Evolutionary conservation across 2,888 invertebrate genomes (phyloP).

Genomic region (Apotomis betuletana): DNA sequence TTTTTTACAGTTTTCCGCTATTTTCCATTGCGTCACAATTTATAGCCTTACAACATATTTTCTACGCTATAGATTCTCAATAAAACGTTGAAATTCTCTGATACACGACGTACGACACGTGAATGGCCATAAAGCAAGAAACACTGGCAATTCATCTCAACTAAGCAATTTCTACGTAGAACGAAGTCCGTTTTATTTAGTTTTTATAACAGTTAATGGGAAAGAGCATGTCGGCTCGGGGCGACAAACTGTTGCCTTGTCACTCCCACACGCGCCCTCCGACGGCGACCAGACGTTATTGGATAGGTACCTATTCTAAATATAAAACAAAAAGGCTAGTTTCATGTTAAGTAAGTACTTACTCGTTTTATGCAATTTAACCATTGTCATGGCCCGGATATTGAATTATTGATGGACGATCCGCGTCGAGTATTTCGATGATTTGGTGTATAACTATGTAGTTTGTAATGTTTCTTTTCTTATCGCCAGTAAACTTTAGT

Average conservation of each 20-base stretch:
- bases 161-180: slow-evolving; percentile 21
- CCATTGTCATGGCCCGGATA: background rate
- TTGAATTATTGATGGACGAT: too few species aligned
- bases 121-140: slow-evolving; percentile 31
- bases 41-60: background rate
- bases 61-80: slow-evolving; percentile 2
- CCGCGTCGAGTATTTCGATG: too few species aligned
- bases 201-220: slow-evolving; percentile 41
- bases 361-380: slow-evolving; percentile 14
- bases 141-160: slow-evolving; percentile 40
- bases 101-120: slow-evolving; percentile 17
- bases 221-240: slow-evolving; percentile 31
- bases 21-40: slow-evolving; percentile 18
- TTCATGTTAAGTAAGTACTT: background rate
- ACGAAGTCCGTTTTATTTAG: slow-evolving; percentile 33
- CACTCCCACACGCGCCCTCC: slow-evolving; percentile 44
- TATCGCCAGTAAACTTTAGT: too few species aligned
- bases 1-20: slow-evolving; percentile 25
- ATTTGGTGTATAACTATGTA: too few species aligned
- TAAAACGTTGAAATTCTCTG: slow-evolving; percentile 21
- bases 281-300: slow-evolving; percentile 16
- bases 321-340: slow-evolving; percentile 2
- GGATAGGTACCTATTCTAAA: slow-evolving; percentile 16
- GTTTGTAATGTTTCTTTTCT: too few species aligned
- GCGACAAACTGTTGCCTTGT: slow-evolving; percentile 47